Evolutionary conservation across 2,888 invertebrate genomes (phyloP), one percentile per base, ranked within the genome.

Genomic region (Drosophila pegasa): DNA sequence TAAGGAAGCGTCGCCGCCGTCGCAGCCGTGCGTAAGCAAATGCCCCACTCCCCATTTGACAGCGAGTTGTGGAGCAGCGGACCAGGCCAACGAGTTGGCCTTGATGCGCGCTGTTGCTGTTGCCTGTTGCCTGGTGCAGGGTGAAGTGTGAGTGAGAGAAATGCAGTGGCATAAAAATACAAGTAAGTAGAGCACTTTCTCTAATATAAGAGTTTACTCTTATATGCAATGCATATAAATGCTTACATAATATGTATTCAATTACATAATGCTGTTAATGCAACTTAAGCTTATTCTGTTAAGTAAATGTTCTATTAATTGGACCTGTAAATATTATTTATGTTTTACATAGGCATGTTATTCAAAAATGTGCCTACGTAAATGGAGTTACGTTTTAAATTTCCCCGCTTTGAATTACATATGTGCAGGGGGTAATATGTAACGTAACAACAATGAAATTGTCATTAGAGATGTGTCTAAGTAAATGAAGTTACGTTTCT

Each of bases 1-100:
- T 64, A 89, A 89, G 89, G 90, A 89, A 85, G 76, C 75, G 50
- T 27, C 57, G 50, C 41, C 52, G 22, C 51, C 14, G 47, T n/a
- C n/a, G 59, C 69, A 47, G 43, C 54, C 51, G 54, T 76, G 74
- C 71, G 75, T 74, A 69, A 55, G 71, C 66, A 65, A 58, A 60
- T 68, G 61, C 60, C 61, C n/a, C n/a, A n/a, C n/a, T 40, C 47
- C 37, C 16, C 43, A 71, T 37, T 50, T 45, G 18, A n/a, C 18
- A 3, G 22, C 41, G 25, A 41, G 14, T 41, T 22, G 14, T 29
- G 27, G 27, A 29, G 12, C 29, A 33, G 20, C 14, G n/a, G 41
- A 37, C 37, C 48, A 59, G 38, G 56, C 52, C 48, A 57, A 59
- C 55, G 51, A 55, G 77, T 68, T 75, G 56, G 45, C 54, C 29